Evolutionary conservation across 2,797 vertebrate genomes (phyloP).

Genomic region (Carapus acus): DNA sequence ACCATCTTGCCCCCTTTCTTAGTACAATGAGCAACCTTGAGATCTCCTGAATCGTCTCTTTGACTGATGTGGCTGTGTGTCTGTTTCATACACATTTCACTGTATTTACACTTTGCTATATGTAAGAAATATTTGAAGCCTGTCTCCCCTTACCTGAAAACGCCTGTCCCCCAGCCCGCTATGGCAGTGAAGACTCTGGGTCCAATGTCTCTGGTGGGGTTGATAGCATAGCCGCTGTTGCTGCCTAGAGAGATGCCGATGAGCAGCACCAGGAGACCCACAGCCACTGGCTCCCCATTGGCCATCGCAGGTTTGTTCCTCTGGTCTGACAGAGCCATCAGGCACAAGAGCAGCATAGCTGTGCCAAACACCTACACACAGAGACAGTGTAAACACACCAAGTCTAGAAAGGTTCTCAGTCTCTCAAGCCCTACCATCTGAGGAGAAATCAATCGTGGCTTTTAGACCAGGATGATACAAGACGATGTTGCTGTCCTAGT

Average conservation of each 20-base stretch:
- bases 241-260: constrained; percentile 75
- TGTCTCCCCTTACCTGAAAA: constrained; percentile 66
- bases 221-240: constrained; percentile 79
- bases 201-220: constrained; percentile 75
- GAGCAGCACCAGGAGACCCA: constrained; percentile 71
- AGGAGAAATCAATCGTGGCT: no score
- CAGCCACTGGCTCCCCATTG: constrained; percentile 59
- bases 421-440: no score
- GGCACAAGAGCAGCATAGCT: constrained; percentile 70
- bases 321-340: constrained; percentile 71
- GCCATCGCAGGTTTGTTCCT: constrained; percentile 66
- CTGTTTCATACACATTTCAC: no score
- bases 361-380: constrained; percentile 72
- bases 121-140: no score
- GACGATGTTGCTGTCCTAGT: no score
- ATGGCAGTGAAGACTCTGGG: constrained; percentile 73
- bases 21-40: no score
- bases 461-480: no score
- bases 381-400: constrained; percentile 17
- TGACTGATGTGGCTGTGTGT: no score
- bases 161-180: constrained; percentile 75
- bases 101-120: no score
- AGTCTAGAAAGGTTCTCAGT: no score
- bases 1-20: not conserved
- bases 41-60: no score